Base-by-base conservation (phyloP, 2,797 vertebrate genomes). In the Dicrostonyx torquatus region DNA sequence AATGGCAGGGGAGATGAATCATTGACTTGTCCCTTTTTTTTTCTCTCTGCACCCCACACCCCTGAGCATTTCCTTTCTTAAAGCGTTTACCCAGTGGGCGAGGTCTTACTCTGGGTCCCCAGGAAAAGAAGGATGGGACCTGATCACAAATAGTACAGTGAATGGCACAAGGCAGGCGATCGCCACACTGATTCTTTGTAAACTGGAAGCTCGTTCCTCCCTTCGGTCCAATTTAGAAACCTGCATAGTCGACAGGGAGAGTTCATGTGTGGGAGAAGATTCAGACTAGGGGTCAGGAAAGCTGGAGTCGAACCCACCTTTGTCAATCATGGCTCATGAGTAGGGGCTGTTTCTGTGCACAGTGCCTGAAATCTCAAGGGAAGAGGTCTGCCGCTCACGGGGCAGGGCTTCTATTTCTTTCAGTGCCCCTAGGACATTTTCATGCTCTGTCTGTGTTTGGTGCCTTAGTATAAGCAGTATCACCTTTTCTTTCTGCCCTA, bases 1-100 rank as follows among this genome's bases (percentile, higher is more conserved):
- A 94, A 92, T 31, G 88, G 92, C 29, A 66, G 75, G 86, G 80
- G 58, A 10, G 18, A 37, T 93, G 96, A 97, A 95, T 97, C 95
- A 96, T 84, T 80, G 90, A 50, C 87, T 78, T 76, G 48, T 37
- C 83, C 75, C 48, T 79, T 34, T 75, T 89, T 83, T 86, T 83
- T 91, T 60, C 90, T 89, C 91, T 82, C 89, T 89, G 60, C 90
- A 58, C 37, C 26, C 20, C 13, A 0, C 64, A 90, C 29, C 11
- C 17, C 2, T 58, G 78, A 90, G 75, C 5, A 9, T 78, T 92
- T 89, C 62, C 68, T 80, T 89, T 90, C 88, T 78, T 55, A 26
- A 6, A 58, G 88, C 75, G 70, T 45, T 83, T 87, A 92, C 95
- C 93, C 91, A 50, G 40, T 43, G 29, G n/a, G 77, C 0, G 1